These are phyloP conservation scores for Mobula birostris DNA, from an alignment of 2,113 vertebrate genomes.

Conservation along the genomic window DNA sequence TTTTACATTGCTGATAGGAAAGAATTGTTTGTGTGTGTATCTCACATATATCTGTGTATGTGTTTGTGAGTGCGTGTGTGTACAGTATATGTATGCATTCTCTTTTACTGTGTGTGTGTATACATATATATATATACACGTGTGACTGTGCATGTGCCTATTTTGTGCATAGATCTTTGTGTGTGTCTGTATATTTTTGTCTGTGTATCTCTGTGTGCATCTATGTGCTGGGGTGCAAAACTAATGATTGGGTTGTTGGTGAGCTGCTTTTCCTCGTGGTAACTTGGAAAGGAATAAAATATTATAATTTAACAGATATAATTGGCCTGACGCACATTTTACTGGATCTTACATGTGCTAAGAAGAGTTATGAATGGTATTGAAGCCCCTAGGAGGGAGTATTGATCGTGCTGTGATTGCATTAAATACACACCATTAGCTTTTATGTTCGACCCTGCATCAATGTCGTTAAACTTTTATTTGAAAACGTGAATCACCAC, in stretches of 20 bases:
- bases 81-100: no score
- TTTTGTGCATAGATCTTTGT: no score
- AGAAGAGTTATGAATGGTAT: neutral
- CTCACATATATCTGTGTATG: no score
- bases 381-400: neutral
- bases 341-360: neutral
- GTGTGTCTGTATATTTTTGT: no score
- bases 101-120: no score
- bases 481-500: neutral
- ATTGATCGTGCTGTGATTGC: slow-evolving; percentile 4
- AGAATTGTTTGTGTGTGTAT: no score
- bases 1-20: no score
- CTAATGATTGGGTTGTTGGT: neutral
- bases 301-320: neutral
- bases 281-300: neutral
- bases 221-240: no score
- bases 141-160: no score
- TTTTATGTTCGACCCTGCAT: neutral
- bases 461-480: slow-evolving; percentile 5
- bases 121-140: no score
- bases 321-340: neutral
- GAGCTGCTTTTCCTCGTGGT: neutral
- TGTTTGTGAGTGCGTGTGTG: no score
- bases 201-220: no score
- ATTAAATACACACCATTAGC: neutral